Conservation (phyloP, 2,888 invertebrate species). For the Coecobrya sp. region DNA sequence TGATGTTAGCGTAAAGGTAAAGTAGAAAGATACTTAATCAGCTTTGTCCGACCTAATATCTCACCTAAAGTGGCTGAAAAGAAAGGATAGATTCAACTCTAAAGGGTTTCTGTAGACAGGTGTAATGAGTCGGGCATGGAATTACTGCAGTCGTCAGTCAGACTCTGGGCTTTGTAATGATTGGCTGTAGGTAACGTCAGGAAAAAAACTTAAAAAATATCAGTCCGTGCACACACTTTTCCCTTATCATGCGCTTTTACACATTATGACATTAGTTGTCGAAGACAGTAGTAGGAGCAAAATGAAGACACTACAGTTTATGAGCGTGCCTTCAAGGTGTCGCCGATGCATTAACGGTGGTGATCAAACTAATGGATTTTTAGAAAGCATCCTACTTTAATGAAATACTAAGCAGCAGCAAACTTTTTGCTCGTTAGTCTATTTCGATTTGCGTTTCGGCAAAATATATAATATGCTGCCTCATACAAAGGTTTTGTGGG, state of each 20-base stretch:
- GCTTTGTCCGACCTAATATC: slow-evolving; percentile 9
- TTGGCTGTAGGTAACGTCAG: not conserved
- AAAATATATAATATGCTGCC: slow-evolving; percentile 38
- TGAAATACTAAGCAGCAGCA: not conserved
- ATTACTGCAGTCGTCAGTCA: slow-evolving; percentile 19
- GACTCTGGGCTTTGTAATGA: not conserved
- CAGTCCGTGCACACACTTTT: not conserved
- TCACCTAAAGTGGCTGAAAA: slow-evolving; percentile 17
- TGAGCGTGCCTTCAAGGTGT: slow-evolving; percentile 78
- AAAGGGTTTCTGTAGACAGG: slow-evolving; percentile 1
- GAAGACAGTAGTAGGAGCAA: not conserved
- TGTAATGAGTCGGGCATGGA: not conserved
- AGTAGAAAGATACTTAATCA: slow-evolving; percentile 26
- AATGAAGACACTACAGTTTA: slow-evolving; percentile 57
- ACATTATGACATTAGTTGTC: not conserved
- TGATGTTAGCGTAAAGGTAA: not conserved
- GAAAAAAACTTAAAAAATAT: not conserved
- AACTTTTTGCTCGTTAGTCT: slow-evolving; percentile 42
- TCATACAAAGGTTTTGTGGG: not conserved
- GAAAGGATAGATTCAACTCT: not conserved
- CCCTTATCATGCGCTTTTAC: slow-evolving; percentile 2
- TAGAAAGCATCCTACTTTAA: not conserved
- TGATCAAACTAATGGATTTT: slow-evolving; percentile 77
- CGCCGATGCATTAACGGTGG: slow-evolving; percentile 79
- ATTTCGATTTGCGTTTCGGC: slow-evolving; percentile 41